A percentile compares a stretch with the other conserved stretches of the same genome.
Conservation (phyloP, 1,140 invertebrate genomes). For the Tetraneura akinire region DNA sequence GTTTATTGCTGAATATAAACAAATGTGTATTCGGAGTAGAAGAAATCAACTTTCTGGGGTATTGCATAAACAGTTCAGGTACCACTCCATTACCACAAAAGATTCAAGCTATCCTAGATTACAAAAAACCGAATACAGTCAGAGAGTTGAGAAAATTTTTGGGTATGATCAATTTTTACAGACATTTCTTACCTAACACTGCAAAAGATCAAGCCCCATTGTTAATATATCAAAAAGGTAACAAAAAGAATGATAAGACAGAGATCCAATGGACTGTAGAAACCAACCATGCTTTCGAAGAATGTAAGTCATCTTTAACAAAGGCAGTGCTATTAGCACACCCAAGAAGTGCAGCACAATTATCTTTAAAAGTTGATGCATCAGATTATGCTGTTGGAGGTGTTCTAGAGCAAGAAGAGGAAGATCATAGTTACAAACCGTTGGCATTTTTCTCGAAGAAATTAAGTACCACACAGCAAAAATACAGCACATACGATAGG, state of each 20-base stretch:
- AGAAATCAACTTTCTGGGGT: conserved; percentile 57
- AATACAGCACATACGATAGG: conserved; percentile 59
- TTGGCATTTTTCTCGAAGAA: conserved; percentile 60
- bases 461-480: conserved; percentile 56
- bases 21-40: conserved; percentile 57
- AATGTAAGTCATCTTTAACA: conserved; percentile 55
- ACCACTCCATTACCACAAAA: conserved; percentile 53
- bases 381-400: conserved; percentile 55
- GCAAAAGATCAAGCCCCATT: conserved; percentile 52
- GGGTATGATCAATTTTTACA: conserved; percentile 57
- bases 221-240: conserved; percentile 19
- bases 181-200: conserved; percentile 50
- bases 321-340: conserved; percentile 52
- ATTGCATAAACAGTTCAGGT: conserved; percentile 55
- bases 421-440: conserved; percentile 54
- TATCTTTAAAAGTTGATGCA: conserved; percentile 53
- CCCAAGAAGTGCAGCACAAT: background rate
- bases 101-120: conserved; percentile 54
- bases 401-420: conserved; percentile 54
- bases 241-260: conserved; percentile 43
- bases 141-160: conserved; percentile 55
- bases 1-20: conserved; percentile 56
- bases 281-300: conserved; percentile 53
- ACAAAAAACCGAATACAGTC: conserved; percentile 54
- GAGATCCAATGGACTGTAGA: background rate